Percentiles rank a stretch among this genome's conserved stretches.
Evolutionary conservation across 2,888 invertebrate genomes (phyloP).

Genomic region (Plemyria rubiginata): DNA sequence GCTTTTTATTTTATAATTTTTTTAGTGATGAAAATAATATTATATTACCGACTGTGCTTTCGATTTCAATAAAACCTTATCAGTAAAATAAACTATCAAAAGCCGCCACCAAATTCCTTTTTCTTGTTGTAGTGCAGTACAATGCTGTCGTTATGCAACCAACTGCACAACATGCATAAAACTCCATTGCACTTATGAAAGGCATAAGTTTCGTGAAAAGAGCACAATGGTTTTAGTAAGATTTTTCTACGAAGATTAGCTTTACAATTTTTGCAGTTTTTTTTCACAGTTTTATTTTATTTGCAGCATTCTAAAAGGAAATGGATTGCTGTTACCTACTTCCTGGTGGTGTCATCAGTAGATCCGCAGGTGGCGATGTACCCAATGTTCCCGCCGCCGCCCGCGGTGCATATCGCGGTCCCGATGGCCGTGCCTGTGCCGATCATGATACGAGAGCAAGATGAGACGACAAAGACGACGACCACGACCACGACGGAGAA

Average conservation of each 20-base stretch:
- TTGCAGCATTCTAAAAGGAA: conserved; percentile 43
- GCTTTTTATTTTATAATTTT: no score
- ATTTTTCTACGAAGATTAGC: background rate
- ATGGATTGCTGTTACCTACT: conserved; percentile 37
- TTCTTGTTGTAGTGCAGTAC: conserved; percentile 25
- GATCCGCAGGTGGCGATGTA: conserved; percentile 46
- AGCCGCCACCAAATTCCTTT: conserved; percentile 8
- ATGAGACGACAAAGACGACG: conserved; percentile 29
- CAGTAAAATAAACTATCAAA: conserved; percentile 17
- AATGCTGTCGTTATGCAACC: conserved; percentile 42
- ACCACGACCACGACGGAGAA: conserved; percentile 35
- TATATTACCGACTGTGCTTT: no score
- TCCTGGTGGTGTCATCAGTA: conserved; percentile 38
- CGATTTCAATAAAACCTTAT: conserved; percentile 19
- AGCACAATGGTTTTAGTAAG: conserved; percentile 55
- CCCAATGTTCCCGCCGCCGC: conserved; percentile 26
- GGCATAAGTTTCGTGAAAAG: conserved; percentile 38
- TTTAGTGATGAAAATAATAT: no score
- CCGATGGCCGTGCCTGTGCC: conserved; percentile 20
- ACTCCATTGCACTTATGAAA: conserved; percentile 44
- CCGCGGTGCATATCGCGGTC: conserved; percentile 14
- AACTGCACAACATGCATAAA: conserved; percentile 52
- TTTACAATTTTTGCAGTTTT: background rate
- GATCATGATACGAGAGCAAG: conserved; percentile 1
- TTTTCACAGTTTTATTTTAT: conserved; percentile 6